Base-by-base conservation (phyloP, 2,888 invertebrate species). In the Diaphora mendica region DNA sequence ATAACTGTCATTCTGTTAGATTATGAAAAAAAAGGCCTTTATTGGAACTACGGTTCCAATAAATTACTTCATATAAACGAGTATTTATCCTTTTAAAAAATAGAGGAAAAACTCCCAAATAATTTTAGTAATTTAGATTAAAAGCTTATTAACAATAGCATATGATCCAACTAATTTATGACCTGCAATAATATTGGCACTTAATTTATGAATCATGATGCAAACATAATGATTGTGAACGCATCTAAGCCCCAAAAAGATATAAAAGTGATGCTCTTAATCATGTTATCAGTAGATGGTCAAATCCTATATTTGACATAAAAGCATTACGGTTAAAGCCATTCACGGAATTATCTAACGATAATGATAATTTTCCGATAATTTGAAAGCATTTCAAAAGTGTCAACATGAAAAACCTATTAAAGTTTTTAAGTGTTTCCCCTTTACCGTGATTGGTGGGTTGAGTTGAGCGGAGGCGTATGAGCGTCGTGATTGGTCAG, bases 381-480 rank as follows among this genome's bases (percentile, higher is more conserved):
- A 88, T 88, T 88, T 82, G 85, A 86, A 84, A 79, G 83, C 83
- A 85, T 86, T 85, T 86, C 86, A 86, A 88, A 86, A 89, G 88
- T 86, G 88, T 87, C 86, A 87, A 94, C 94, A 94, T 87, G 92
- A 91, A 92, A 94, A 94, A 91, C 92, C 91, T 92, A 92, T 94
- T 94, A 93, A 94, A 94, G 88, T 92, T 92, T 93, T 92, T 87
- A 90, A 94, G 93, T 93, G 91, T 89, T 85, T 92, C 88, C 86
- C 91, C 91, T 91, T 89, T 89, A 78, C 72, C 79, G 83, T 77
- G 88, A 94, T 95, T 95, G 94, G 95, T 77, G 48, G 79, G 76
- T 39, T 51, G 64, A 62, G 79, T 81, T 82, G 81, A 78, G 90
- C 89, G 93, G 92, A 93, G 94, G 94, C 92, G 94, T 92, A 79